Conservation (phyloP, 1,140 invertebrate species). For the Aphelinus atriplicis region DNA sequence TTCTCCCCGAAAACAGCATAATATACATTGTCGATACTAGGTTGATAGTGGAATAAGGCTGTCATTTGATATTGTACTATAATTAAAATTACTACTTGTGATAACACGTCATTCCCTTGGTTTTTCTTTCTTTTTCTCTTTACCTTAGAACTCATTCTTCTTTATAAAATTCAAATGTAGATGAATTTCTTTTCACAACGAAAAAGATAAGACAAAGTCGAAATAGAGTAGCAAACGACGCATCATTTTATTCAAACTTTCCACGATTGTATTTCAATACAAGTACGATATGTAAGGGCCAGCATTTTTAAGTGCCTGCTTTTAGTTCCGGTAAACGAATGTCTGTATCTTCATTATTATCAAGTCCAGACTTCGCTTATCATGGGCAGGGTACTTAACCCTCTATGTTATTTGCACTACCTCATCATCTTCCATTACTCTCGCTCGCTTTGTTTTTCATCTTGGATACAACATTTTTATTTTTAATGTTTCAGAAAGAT, state of each 20-base stretch:
- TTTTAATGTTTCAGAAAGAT: slow-evolving; percentile 15
- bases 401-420: slow-evolving; percentile 34
- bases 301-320: slow-evolving; percentile 34
- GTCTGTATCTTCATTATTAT: slow-evolving; percentile 4
- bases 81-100: neutral
- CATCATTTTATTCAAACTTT: slow-evolving; percentile 22
- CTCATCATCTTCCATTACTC: slow-evolving; percentile 37
- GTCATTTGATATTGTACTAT: slow-evolving; percentile 3
- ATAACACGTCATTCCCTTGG: neutral
- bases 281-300: slow-evolving; percentile 11
- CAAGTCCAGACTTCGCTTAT: slow-evolving; percentile 15
- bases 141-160: neutral
- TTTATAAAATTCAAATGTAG: neutral
- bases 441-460: slow-evolving; percentile 16
- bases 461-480: slow-evolving; percentile 9
- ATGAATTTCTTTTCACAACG: slow-evolving; percentile 21
- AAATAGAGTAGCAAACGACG: neutral
- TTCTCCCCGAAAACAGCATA: too few relatives aligned
- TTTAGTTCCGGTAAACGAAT: slow-evolving; percentile 15
- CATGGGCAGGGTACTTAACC: slow-evolving; percentile 34
- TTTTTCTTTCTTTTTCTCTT: slow-evolving; percentile 39
- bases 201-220: slow-evolving; percentile 2
- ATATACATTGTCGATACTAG: too few relatives aligned
- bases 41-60: neutral
- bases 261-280: slow-evolving; percentile 13